Evolutionary conservation across 1,140 invertebrate species (phyloP).

Genomic region (Pseudoatta argentina): DNA sequence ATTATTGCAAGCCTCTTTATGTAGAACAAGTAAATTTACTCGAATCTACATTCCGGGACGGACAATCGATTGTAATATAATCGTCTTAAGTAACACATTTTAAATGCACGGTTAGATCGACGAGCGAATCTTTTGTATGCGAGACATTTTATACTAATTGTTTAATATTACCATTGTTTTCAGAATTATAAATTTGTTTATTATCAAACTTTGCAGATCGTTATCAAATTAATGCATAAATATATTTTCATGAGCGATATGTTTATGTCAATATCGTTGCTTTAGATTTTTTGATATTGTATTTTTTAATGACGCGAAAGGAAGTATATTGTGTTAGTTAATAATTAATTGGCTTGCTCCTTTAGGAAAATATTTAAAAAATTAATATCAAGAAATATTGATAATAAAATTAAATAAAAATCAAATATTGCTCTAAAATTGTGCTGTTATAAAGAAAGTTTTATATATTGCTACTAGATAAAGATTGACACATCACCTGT

Average conservation of each 20-base stretch:
- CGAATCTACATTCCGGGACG: background rate
- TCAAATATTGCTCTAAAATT: background rate
- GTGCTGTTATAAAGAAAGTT: background rate
- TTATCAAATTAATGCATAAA: background rate
- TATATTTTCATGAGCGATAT: background rate
- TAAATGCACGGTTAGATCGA: background rate
- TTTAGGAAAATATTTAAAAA: background rate
- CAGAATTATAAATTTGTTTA: background rate
- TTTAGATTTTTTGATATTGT: background rate
- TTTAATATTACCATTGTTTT: background rate
- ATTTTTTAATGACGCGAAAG: background rate
- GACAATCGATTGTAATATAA: background rate
- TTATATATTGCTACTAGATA: no score
- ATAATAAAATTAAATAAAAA: background rate
- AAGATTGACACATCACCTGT: background rate
- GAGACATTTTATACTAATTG: background rate
- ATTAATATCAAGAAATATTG: background rate
- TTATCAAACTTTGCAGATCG: background rate
- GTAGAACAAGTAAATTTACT: background rate
- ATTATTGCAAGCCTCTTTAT: background rate
- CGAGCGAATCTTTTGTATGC: background rate
- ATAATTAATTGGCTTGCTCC: background rate
- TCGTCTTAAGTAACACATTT: background rate
- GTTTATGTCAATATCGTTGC: background rate
- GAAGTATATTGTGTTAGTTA: constrained; percentile 1